Evolutionary conservation across 1,140 invertebrate species (phyloP).

Genomic region (Vollenhovia emeryi): DNA sequence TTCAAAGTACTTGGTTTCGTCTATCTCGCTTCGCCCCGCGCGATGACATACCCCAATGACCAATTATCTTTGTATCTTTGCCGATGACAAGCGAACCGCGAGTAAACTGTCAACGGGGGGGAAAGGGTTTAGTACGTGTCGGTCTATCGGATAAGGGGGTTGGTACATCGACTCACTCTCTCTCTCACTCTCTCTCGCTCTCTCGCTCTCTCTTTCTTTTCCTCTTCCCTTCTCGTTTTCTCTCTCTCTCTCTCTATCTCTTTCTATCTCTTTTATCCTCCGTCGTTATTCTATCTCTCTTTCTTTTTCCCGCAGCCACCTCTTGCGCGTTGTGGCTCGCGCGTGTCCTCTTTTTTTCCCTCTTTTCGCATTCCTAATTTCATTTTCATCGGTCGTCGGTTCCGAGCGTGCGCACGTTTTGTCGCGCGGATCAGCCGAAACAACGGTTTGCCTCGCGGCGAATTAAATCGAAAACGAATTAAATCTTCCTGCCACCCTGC

Average conservation of each 20-base stretch:
- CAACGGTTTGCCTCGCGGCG: constrained; percentile 15
- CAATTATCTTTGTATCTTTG: constrained; percentile 85
- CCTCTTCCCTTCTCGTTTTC: background rate
- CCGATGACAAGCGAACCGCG: constrained; percentile 82
- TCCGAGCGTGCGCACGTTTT: background rate
- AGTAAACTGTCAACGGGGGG: constrained; percentile 82
- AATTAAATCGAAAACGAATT: constrained; percentile 66
- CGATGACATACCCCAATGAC: constrained; percentile 82
- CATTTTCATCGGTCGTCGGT: constrained; percentile 42
- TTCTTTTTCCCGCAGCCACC: background rate
- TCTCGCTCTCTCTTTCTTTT: constrained; percentile 9
- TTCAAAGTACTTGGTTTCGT: constrained; percentile 80
- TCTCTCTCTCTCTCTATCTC: background rate
- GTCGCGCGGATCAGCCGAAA: constrained; percentile 15
- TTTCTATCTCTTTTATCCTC: constrained; percentile 9
- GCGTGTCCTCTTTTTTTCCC: constrained; percentile 18
- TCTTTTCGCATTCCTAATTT: constrained; percentile 67
- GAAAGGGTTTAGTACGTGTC: constrained; percentile 81
- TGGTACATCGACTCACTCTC: constrained; percentile 32
- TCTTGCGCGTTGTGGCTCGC: constrained; percentile 14
- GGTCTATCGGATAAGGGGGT: constrained; percentile 69
- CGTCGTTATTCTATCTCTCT: constrained; percentile 2
- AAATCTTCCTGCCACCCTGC: constrained; percentile 44
- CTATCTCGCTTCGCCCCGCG: constrained; percentile 77
- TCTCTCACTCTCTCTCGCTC: constrained; percentile 35